phyloP scores from a whole-genome alignment of 2,113 vertebrate species.

The Callopanchax toddi region DNA sequence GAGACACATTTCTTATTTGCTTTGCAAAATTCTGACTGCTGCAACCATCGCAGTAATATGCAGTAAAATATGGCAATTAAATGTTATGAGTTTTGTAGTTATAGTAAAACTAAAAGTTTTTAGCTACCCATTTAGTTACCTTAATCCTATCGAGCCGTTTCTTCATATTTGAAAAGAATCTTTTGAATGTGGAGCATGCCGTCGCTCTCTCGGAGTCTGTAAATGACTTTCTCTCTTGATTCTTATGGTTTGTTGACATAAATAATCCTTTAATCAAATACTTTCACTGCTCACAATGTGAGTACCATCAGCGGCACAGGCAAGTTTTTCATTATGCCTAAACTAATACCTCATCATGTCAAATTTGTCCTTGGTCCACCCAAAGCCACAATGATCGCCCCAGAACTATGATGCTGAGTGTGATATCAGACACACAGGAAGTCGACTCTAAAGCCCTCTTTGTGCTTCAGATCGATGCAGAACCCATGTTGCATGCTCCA shows the following conservation, averaged over 20 bases:
- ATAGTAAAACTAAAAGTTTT: too few relatives aligned
- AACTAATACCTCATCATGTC: too few relatives aligned
- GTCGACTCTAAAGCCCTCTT: too few relatives aligned
- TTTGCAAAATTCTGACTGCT: background rate
- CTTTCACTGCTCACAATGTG: background rate
- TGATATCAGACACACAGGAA: too few relatives aligned
- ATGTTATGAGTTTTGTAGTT: too few relatives aligned
- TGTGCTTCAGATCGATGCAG: too few relatives aligned
- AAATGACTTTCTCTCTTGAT: background rate
- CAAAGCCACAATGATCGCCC: too few relatives aligned
- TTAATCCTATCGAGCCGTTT: background rate
- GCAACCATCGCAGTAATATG: background rate
- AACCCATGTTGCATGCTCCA: too few relatives aligned
- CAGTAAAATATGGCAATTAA: background rate
- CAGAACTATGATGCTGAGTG: too few relatives aligned
- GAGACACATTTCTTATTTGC: background rate
- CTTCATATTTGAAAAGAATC: background rate
- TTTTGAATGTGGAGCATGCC: background rate
- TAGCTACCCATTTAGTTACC: too few relatives aligned
- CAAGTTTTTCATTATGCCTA: background rate
- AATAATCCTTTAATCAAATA: background rate
- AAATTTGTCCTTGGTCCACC: too few relatives aligned
- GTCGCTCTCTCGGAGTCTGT: background rate
- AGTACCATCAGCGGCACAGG: background rate
- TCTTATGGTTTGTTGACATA: background rate